Evolutionary conservation across 2,113 vertebrate genomes (phyloP), one percentile per base, ranked within the genome.

Genomic region (Steatornis caripensis): DNA sequence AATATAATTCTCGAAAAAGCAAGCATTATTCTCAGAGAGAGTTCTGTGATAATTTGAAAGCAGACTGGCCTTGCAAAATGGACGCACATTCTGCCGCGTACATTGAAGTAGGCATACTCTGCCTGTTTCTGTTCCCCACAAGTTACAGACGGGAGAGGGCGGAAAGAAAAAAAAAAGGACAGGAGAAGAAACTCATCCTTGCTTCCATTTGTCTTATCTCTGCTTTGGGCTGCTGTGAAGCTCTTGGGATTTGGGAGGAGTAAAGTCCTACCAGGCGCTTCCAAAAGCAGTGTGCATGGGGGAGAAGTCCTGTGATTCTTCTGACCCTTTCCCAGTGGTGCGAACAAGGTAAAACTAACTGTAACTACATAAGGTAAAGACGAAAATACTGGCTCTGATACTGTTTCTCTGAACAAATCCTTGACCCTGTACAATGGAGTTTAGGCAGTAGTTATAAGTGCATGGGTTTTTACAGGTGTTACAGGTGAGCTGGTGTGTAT

Each of bases 191-290:
- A 51, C 46, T 24, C 37, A 15, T 74, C 48, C 32, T 19, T 64
- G 13, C 15, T 88, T 77, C 54, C 49, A 19, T 65, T 89, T 29
- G 20, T 75, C 5, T 8, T 57, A 37, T 43, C 11, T 21, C 15
- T 87, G 51, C 24, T 79, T 46, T 48, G 41, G 46, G 36, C n/a
- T 65, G 43, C 36, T 54, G 65, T 36, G 51, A 60, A 82, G 26
- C 45, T 62, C 22, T 68, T 15, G 7, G 55, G 26, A 48, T 13
- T 12, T 0, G 0, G 39, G 22, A 46, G 6, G 45, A 61, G 16
- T 36, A 10, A 61, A 54, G 17, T 51, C 21, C 49, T 87, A 34
- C 34, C 45, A 53, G 9, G 6, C 39, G n/a, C 39, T 69, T 72
- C 53, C 37, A 62, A 66, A 80, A 80, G 26, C 23, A 58, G 1